phyloP scores from a whole-genome alignment of 2,888 invertebrate species.

The Nomada fucata region DNA sequence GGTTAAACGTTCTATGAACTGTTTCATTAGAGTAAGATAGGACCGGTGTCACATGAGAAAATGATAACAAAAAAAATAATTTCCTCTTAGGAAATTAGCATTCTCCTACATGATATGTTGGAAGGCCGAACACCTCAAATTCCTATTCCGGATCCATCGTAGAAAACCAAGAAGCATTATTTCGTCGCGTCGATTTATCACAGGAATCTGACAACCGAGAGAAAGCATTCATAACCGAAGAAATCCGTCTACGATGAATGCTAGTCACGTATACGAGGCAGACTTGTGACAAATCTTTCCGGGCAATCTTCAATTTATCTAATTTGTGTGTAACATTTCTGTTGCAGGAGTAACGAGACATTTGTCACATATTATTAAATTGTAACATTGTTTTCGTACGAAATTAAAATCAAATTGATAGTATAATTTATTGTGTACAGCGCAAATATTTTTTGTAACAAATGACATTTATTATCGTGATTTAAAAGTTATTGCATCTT shows the following conservation, averaged over 20 bases:
- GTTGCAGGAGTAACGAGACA: too few relatives aligned
- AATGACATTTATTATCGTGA: not conserved
- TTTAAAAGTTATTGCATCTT: not conserved
- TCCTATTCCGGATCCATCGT: constrained; percentile 80
- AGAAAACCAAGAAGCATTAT: constrained; percentile 28
- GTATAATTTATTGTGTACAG: too few relatives aligned
- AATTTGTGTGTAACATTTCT: not conserved
- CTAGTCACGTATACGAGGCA: constrained; percentile 18
- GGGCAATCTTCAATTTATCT: not conserved
- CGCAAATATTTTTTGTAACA: not conserved
- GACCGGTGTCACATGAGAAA: not conserved
- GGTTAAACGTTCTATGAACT: too few relatives aligned
- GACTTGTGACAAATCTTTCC: not conserved
- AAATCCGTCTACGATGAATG: constrained; percentile 5
- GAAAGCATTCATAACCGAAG: not conserved
- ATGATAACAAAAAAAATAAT: constrained; percentile 19
- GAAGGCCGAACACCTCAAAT: constrained; percentile 79
- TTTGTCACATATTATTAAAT: too few relatives aligned
- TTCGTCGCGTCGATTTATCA: constrained; percentile 1
- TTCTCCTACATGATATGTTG: constrained; percentile 80
- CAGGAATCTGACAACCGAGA: too few relatives aligned
- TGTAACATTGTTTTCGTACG: too few relatives aligned
- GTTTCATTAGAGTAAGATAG: too few relatives aligned
- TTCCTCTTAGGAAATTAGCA: constrained; percentile 78
- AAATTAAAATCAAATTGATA: too few relatives aligned